Evolutionary conservation across 2,113 vertebrate genomes (phyloP), one percentile per base, ranked within the genome.

Genomic region (Hippocampus abdominalis): DNA sequence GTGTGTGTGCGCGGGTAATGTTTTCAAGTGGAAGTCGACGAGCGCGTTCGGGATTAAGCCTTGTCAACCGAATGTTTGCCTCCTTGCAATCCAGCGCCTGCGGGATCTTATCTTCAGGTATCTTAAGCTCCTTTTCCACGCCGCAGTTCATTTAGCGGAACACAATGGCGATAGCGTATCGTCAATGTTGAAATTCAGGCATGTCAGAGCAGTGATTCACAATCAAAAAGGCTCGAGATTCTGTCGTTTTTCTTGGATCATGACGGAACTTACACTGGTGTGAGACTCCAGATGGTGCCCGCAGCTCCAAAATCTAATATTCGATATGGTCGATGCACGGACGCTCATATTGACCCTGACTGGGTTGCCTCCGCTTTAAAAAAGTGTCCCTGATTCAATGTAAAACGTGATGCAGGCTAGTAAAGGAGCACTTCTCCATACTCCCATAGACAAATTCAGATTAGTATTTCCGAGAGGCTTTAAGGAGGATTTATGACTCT

Each of bases 401-500:
- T 59, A 56, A 69, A 57, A 20, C 7, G 1, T 40, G 16, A 29
- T 16, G 46, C 54, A 13, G 39, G 16, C 29, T 16, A 13, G 25
- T 16, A 29, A 36, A 36, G 20, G 32, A 73, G 42, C 36, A 4
- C 27, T 36, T 8, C 44, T 25, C 44, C 49, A 40, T 66, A 73
- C 48, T 32, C 70, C 25, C 23, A 64, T 46, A 25, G 15, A 46
- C 40, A 21, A 18, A 32, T 10, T 66, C 62, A 48, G 40, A 56
- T 44, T 3, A 32, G 25, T 62, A 56, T 72, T 65, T 66, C 51
- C 27, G 32, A 70, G 59, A 44, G 32, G 23, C 49, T 66, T 36
- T 48, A n/a, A 10, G 15, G 20, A 68, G 66, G 57, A 69, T 64
- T 74, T 64, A 32, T 54, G 67, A 72, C 44, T n/a, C 6, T 27